phyloP scores from a whole-genome alignment of 2,797 vertebrate species.

The Thaleichthys pacificus region DNA sequence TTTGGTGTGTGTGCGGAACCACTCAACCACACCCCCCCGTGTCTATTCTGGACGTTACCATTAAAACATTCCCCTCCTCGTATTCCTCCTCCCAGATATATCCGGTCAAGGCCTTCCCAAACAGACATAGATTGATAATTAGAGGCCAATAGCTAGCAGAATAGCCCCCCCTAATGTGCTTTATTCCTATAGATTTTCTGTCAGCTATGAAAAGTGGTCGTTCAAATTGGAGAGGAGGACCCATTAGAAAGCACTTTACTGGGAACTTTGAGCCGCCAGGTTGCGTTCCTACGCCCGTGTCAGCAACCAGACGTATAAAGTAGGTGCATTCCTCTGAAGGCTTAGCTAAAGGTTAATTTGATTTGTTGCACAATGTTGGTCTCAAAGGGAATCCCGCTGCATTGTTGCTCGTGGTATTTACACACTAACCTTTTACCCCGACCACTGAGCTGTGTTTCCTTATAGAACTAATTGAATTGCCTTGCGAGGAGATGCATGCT shows the following conservation, averaged over 20 bases:
- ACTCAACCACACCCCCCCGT: slow-evolving; percentile 13
- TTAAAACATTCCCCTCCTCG: slow-evolving; percentile 59
- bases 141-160: slow-evolving; percentile 84
- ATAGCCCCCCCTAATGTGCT: slow-evolving; percentile 90
- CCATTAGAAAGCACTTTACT: slow-evolving; percentile 88
- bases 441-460: background rate
- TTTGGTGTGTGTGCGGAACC: background rate
- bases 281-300: slow-evolving; percentile 54
- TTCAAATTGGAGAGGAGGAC: slow-evolving; percentile 91
- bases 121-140: slow-evolving; percentile 98
- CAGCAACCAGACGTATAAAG: too few relatives aligned
- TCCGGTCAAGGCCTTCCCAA: slow-evolving; percentile 91
- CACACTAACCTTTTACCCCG: slow-evolving; percentile 38
- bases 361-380: slow-evolving; percentile 49
- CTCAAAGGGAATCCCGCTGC: slow-evolving; percentile 42
- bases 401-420: slow-evolving; percentile 45
- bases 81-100: slow-evolving; percentile 60
- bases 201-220: slow-evolving; percentile 92
- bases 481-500: background rate
- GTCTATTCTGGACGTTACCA: slow-evolving; percentile 48
- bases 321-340: slow-evolving; percentile 22
- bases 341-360: slow-evolving; percentile 55
- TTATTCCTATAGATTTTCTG: slow-evolving; percentile 99
- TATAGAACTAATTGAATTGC: background rate
- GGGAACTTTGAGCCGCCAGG: slow-evolving; percentile 73